Evolutionary conservation across 2,888 invertebrate genomes (phyloP), one percentile per base, ranked within the genome.

Genomic region (Copidosoma aretas): DNA sequence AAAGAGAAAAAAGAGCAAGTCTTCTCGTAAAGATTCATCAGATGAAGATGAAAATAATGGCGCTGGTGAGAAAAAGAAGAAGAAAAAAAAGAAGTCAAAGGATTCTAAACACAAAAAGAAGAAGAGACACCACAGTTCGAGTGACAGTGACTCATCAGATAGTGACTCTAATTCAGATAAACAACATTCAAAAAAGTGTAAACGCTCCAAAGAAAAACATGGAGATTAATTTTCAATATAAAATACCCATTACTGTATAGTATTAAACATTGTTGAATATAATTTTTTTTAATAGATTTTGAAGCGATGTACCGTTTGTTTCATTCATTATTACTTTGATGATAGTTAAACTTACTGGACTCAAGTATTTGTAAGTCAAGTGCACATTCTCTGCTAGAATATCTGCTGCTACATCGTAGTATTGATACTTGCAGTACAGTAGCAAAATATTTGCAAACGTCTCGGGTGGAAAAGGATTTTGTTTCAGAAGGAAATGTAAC

Each of bases 391-490:
- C 98, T 10, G 98, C 98, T 72, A 99, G 84, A 49, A 99, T 94
- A 85, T 99, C 99, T 0, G 99, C 99, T 14, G 98, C 98, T 70
- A 98, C 86, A 83, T 99, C 98, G 81, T 93, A 98, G 82, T 97
- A 96, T 84, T 98, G 98, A 84, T 97, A 96, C 83, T 97, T 97
- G 82, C 98, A 96, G 81, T 98, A 99, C 1, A 98, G 86, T 4
- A 99, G 86, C 54, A 99, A 86, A 22, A 99, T 87, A 85, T 99
- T 99, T 1, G 96, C 93, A 83, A 99, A 98, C 0, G 98, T 98
- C 87, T 99, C 98, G 17, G 95, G 94, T 4, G 99, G 99, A 81
- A 98, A 98, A 2, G 96, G 94, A 79, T 96, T 95, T 80, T 98
- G 95, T 79, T 97, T 95, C 32, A 99, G 86, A 22, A 99, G 87